A percentile compares a stretch with the other conserved stretches of the same genome.
These are phyloP conservation scores for Caenorhabditis plicata DNA, from an alignment of 2,888 invertebrate genomes.

Conservation along the genomic window DNA sequence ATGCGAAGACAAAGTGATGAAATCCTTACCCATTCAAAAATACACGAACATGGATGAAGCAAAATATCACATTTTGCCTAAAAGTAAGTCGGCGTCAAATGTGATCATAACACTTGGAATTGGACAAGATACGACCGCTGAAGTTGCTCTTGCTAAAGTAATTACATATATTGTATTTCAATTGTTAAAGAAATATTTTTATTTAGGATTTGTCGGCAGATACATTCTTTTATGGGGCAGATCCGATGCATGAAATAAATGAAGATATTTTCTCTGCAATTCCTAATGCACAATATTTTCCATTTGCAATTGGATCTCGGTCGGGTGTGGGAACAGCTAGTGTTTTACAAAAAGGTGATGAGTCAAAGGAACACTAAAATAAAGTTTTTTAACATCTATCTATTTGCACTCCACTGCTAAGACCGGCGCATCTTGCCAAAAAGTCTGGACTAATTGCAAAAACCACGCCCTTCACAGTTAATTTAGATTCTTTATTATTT, in stretches of 20 bases:
- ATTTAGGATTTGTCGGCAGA: conserved; percentile 9
- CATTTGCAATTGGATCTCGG: conserved; percentile 25
- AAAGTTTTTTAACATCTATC: too few species aligned
- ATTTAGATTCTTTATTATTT: too few species aligned
- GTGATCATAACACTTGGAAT: conserved; percentile 29
- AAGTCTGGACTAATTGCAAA: too few species aligned
- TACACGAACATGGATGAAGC: conserved; percentile 32
- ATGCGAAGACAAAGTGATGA: not conserved
- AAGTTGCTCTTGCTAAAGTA: conserved; percentile 16
- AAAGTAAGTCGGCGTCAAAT: conserved; percentile 13
- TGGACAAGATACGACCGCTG: conserved; percentile 31
- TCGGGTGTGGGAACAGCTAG: conserved; percentile 19
- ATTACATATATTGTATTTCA: too few species aligned
- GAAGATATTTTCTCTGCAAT: conserved; percentile 26
- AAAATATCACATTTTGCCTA: conserved; percentile 28
- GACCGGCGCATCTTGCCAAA: too few species aligned
- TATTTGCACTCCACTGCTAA: too few species aligned
- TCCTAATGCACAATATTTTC: conserved; percentile 25
- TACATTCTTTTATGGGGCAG: conserved; percentile 27
- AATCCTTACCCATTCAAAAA: not conserved
- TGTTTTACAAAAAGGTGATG: conserved; percentile 21
- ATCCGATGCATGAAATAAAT: conserved; percentile 35
- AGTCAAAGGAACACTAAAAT: too few species aligned
- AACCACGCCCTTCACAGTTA: too few species aligned
- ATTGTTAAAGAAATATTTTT: too few species aligned